Conservation (phyloP, 2,797 vertebrate genomes). For the Tenualosa ilisha region DNA sequence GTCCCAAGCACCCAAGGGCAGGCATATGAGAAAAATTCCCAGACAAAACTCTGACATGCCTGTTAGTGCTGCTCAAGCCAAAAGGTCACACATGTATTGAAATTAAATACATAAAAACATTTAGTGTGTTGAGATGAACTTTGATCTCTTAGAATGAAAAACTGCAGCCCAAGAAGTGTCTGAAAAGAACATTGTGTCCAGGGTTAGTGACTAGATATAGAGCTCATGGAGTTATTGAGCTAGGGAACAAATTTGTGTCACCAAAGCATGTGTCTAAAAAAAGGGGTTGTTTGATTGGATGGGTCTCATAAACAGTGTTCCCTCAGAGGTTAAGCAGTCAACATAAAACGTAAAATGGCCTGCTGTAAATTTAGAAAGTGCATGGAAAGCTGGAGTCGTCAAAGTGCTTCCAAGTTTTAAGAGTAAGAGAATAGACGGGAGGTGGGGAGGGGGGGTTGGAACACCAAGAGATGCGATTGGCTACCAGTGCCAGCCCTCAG, state of each 20-base stretch:
- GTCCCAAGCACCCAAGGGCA: background rate
- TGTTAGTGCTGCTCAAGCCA: background rate
- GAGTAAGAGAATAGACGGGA: background rate
- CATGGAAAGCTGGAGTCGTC: conserved; percentile 36
- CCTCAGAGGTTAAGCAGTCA: background rate
- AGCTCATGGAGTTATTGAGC: background rate
- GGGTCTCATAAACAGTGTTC: background rate
- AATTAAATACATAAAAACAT: background rate
- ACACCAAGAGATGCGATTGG: conserved; percentile 29
- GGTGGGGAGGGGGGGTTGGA: background rate
- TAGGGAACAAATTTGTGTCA: background rate
- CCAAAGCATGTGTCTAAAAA: background rate
- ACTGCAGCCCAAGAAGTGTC: no score
- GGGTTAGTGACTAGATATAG: background rate
- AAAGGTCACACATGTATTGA: background rate
- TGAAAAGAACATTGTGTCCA: background rate
- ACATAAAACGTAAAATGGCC: conserved; percentile 40
- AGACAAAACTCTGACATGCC: background rate
- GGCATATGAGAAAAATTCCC: background rate
- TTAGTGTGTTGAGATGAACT: background rate
- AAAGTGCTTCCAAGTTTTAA: conserved; percentile 6
- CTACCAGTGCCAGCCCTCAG: background rate
- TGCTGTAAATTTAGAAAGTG: conserved; percentile 46
- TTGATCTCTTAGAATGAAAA: background rate
- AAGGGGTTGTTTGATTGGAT: background rate